Base-by-base conservation (phyloP, 2,797 vertebrate species). In the Esox lucius region DNA sequence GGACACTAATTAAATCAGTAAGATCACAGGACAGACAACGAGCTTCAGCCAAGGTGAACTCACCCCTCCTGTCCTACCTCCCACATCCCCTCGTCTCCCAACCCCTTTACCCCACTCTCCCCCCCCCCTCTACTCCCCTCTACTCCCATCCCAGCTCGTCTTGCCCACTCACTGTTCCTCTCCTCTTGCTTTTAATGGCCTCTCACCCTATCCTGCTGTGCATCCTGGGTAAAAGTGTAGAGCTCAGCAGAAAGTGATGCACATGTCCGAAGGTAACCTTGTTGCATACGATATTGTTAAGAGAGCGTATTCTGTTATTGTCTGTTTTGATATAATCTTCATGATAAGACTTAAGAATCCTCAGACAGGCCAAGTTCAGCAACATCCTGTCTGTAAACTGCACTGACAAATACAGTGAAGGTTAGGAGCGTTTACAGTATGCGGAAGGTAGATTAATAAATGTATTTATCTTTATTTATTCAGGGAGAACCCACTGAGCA, bases 1-100 rank as follows among this genome's bases (percentile, higher is more conserved):
- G 81, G 78, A 70, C 72, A 78, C 61, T 76, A 88, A 83, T 89
- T 84, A 85, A 84, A 86, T 78, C 77, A 68, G 51, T 70, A 74
- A 78, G 76, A 79, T 81, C 70, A 66, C 53, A 15, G 28, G 66
- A 71, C n/a, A 78, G 75, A 75, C 39, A 78, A 24, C 5, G 70
- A 42, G n/a, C 16, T 72, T 62, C 22, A 74, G 69, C 62, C 80
- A 89, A 89, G 88, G 84, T 86, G 77, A 89, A 80, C 69, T 46
- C 12, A 46, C 3, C 42, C 11, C 8, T 13, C 42, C 42, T 12
- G 42, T 13, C 12, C 42, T 46, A 4, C 9, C 12, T 46, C 42
- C 42, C 42, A 2, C 12, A 11, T 46, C 42, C 42, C 12, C 42
- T 42, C 39, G 42, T 9, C 39, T 42, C 9, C 39, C 3, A 31